Conservation (phyloP, 2,797 vertebrate species). For the Lophius americanus region DNA sequence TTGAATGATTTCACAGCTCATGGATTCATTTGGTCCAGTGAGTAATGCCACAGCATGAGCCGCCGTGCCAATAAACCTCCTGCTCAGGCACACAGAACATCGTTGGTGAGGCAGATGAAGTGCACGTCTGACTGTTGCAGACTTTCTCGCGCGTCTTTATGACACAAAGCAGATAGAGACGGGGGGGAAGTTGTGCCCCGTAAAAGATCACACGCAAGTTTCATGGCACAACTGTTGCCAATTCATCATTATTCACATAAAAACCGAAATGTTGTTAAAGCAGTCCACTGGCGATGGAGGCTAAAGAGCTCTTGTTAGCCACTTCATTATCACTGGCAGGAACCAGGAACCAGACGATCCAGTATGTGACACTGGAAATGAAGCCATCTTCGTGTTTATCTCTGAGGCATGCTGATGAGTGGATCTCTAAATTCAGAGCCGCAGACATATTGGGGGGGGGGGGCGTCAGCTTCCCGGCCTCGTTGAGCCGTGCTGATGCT, state of each 20-base stretch:
- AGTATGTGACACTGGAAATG: slow-evolving; percentile 40
- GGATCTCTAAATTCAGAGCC: slow-evolving; percentile 31
- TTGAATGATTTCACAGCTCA: slow-evolving; percentile 73
- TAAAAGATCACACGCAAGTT: slow-evolving; percentile 39
- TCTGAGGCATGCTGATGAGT: slow-evolving; percentile 42
- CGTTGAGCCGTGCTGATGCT: slow-evolving; percentile 1
- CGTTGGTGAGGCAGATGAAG: slow-evolving; percentile 49
- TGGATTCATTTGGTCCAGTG: slow-evolving; percentile 68
- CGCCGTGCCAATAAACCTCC: slow-evolving; percentile 60
- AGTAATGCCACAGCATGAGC: slow-evolving; percentile 50
- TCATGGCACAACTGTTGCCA: slow-evolving; percentile 24
- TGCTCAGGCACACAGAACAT: slow-evolving; percentile 53
- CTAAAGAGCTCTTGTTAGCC: slow-evolving; percentile 51
- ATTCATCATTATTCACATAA: slow-evolving; percentile 50
- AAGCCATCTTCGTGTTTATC: slow-evolving; percentile 35
- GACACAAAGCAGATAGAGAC: background rate
- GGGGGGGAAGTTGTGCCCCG: slow-evolving; percentile 1
- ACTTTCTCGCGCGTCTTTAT: background rate
- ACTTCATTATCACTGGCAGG: slow-evolving; percentile 64
- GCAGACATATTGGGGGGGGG: slow-evolving; percentile 14
- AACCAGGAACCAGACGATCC: slow-evolving; percentile 39
- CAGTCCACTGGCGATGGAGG: background rate
- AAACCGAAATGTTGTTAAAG: slow-evolving; percentile 26
- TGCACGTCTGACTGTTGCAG: slow-evolving; percentile 13
- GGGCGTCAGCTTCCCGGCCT: slow-evolving; percentile 27